These are phyloP conservation scores for Xerus rutilus DNA, from an alignment of 2,797 vertebrate species.

Conservation along the genomic window DNA sequence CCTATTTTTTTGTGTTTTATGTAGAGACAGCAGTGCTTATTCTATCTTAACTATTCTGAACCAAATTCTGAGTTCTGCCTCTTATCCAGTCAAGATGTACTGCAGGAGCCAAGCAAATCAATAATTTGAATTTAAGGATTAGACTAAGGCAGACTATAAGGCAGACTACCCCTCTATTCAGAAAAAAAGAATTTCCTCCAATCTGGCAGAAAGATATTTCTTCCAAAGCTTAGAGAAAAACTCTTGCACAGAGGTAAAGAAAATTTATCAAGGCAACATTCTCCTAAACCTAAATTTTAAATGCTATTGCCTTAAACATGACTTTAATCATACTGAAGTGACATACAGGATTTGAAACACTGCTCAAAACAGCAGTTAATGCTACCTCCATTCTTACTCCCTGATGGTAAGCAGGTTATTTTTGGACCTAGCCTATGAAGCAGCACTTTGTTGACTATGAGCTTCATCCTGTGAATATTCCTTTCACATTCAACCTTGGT, in stretches of 20 bases:
- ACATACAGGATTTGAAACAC: background rate
- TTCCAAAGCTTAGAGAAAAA: conserved; percentile 46
- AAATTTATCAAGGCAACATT: conserved; percentile 21
- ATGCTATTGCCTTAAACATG: conserved; percentile 4
- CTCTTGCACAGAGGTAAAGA: background rate
- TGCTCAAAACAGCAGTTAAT: background rate
- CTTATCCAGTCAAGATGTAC: conserved; percentile 10
- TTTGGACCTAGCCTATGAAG: conserved; percentile 13
- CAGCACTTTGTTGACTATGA: conserved; percentile 25
- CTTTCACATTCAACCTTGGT: conserved; percentile 66
- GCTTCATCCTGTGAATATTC: conserved; percentile 23
- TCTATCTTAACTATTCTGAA: conserved; percentile 43
- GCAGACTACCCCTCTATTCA: background rate
- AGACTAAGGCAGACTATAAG: background rate
- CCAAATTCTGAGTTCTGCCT: conserved; percentile 26
- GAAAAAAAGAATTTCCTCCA: background rate
- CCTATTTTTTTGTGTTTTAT: no score
- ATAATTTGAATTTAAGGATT: background rate
- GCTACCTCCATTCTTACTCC: conserved; percentile 26
- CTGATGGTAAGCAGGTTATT: conserved; percentile 23
- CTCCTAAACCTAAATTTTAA: conserved; percentile 41
- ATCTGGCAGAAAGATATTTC: background rate
- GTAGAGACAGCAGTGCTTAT: no score
- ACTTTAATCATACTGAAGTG: background rate
- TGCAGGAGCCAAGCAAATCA: background rate